These are phyloP conservation scores for Prosopocoilus inquinatus DNA, from an alignment of 2,888 invertebrate species.

Conservation along the genomic window DNA sequence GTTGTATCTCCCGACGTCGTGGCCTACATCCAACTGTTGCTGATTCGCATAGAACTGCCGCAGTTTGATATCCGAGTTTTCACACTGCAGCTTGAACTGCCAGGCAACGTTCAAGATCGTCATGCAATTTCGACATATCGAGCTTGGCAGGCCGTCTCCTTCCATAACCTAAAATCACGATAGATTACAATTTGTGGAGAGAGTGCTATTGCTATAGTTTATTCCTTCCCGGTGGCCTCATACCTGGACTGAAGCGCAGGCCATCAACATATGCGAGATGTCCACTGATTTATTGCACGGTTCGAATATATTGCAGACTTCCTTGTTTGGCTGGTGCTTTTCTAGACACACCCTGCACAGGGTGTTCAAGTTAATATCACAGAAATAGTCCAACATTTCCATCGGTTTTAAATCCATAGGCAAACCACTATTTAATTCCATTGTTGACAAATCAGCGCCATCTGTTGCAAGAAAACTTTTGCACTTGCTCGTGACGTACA, in stretches of 20 bases:
- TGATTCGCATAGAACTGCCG: slow-evolving; percentile 34
- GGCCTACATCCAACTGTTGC: slow-evolving; percentile 26
- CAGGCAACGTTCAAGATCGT: slow-evolving; percentile 36
- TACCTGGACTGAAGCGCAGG: slow-evolving; percentile 41
- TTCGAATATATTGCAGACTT: slow-evolving; percentile 38
- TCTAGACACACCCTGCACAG: slow-evolving; percentile 38
- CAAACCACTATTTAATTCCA: slow-evolving; percentile 14
- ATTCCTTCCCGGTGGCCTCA: background rate
- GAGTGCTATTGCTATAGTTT: background rate
- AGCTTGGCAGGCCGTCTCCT: slow-evolving; percentile 37
- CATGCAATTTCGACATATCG: slow-evolving; percentile 37
- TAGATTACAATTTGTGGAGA: too few relatives aligned
- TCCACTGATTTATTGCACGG: slow-evolving; percentile 26
- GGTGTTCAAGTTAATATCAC: slow-evolving; percentile 32
- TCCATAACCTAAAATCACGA: slow-evolving; percentile 30
- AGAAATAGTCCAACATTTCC: slow-evolving; percentile 32
- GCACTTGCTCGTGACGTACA: slow-evolving; percentile 4
- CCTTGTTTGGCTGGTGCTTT: slow-evolving; percentile 31
- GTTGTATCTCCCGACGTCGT: slow-evolving; percentile 26
- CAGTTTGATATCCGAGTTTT: slow-evolving; percentile 37
- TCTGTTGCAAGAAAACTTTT: slow-evolving; percentile 1
- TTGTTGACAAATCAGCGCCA: background rate
- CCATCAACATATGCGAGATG: slow-evolving; percentile 38
- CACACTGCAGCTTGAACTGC: slow-evolving; percentile 40
- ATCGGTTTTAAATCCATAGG: slow-evolving; percentile 25